Evolutionary conservation across 2,888 invertebrate genomes (phyloP).

Genomic region (Blastobasis adustella): DNA sequence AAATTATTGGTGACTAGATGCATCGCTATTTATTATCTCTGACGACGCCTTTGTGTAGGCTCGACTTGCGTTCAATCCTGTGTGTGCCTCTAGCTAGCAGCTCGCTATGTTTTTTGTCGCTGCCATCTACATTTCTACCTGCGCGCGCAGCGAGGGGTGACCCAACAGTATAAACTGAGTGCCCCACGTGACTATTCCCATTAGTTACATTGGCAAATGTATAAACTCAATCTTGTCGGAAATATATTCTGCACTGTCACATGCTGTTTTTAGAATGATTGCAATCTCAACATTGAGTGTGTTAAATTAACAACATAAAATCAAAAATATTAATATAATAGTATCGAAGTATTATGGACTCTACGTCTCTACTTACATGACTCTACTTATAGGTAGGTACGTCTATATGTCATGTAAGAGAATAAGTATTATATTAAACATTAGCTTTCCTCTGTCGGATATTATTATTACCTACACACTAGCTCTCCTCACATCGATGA

Average conservation of each 20-base stretch:
- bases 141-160: conserved; percentile 42
- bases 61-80: not conserved
- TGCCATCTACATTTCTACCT: conserved; percentile 26
- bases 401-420: too few relatives aligned
- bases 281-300: not conserved
- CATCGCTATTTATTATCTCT: too few relatives aligned
- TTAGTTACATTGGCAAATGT: conserved; percentile 15
- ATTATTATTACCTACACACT: not conserved
- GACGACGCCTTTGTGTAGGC: too few relatives aligned
- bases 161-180: conserved; percentile 28
- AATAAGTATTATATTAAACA: too few relatives aligned
- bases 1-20: too few relatives aligned
- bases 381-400: too few relatives aligned
- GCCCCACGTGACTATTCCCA: conserved; percentile 36
- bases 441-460: not conserved
- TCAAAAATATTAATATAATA: too few relatives aligned
- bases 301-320: not conserved
- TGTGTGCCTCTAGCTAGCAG: not conserved
- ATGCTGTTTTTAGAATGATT: not conserved
- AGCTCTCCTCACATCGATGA: conserved; percentile 6
- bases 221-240: not conserved
- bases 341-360: too few relatives aligned
- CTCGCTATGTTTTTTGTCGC: not conserved
- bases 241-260: too few relatives aligned
- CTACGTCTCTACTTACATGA: too few relatives aligned